These are phyloP conservation scores for Pterocles gutturalis DNA, from an alignment of 2,113 vertebrate species.

Conservation along the genomic window DNA sequence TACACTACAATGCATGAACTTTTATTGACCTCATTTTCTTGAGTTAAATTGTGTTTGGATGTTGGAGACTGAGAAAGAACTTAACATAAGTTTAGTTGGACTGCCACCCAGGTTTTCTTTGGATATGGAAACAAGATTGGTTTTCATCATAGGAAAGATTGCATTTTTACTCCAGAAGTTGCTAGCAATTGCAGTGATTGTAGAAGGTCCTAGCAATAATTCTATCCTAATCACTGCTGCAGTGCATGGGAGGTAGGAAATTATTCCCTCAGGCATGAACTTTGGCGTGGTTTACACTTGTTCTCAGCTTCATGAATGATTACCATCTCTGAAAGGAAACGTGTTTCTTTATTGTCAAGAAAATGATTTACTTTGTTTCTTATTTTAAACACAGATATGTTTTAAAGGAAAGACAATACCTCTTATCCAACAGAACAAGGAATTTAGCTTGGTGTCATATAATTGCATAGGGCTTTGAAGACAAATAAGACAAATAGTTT, in stretches of 20 bases:
- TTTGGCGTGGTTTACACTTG: conserved; percentile 48
- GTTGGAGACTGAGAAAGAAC: background rate
- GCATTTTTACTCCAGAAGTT: background rate
- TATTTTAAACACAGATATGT: conserved; percentile 38
- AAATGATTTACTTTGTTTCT: conserved; percentile 62
- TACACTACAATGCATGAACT: background rate
- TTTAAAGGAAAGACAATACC: conserved; percentile 44
- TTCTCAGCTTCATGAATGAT: conserved; percentile 58
- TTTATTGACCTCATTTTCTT: background rate
- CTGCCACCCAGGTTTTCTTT: background rate
- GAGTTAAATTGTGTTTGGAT: background rate
- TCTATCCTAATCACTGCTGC: background rate
- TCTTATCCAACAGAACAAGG: conserved; percentile 6
- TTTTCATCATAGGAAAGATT: background rate
- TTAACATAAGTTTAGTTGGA: background rate
- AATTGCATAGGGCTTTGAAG: conserved; percentile 9
- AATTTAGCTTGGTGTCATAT: background rate
- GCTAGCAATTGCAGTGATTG: background rate
- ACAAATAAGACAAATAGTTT: background rate
- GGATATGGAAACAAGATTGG: background rate
- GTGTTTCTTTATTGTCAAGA: conserved; percentile 16
- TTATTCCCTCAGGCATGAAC: conserved; percentile 12
- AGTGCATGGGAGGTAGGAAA: background rate
- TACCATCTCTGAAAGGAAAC: conserved; percentile 30
- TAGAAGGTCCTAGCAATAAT: background rate